phyloP scores from a whole-genome alignment of 2,797 vertebrate genomes.

The Emydoidea blandingii region DNA sequence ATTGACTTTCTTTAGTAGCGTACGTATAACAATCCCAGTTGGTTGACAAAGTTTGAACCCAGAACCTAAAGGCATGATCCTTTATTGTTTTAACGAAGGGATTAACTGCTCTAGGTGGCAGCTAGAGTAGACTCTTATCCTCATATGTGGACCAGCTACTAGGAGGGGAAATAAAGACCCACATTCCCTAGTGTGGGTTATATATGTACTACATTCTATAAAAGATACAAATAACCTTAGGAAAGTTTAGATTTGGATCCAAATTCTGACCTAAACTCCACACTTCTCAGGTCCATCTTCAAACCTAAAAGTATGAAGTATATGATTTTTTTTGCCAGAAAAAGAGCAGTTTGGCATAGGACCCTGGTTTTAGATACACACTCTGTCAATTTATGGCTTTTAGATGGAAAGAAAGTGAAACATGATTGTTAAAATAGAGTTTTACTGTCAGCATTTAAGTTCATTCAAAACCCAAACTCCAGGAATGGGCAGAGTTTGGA shows the following conservation, averaged over 20 bases:
- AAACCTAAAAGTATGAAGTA: not conserved
- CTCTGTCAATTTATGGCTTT: slow-evolving; percentile 37
- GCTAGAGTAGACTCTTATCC: not conserved
- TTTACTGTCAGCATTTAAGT: not conserved
- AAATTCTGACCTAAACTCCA: not conserved
- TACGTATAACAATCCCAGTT: not conserved
- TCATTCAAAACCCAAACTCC: slow-evolving; percentile 40
- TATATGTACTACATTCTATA: not conserved
- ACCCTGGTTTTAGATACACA: not conserved
- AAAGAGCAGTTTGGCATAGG: not conserved
- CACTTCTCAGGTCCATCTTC: not conserved
- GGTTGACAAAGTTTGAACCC: not conserved
- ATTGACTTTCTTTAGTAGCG: not conserved
- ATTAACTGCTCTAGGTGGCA: not conserved
- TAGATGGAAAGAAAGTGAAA: slow-evolving; percentile 40
- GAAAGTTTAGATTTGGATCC: not conserved
- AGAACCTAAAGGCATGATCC: not conserved
- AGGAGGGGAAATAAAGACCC: not conserved
- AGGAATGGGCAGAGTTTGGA: not conserved
- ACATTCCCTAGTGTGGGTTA: not conserved
- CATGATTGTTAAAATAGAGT: slow-evolving; percentile 13
- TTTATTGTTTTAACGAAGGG: not conserved
- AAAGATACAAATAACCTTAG: not conserved
- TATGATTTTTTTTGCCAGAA: not conserved
- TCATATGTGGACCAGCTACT: not conserved